Evolutionary conservation across 2,888 invertebrate genomes (phyloP).

Genomic region (Tenthredo scrophulariae): DNA sequence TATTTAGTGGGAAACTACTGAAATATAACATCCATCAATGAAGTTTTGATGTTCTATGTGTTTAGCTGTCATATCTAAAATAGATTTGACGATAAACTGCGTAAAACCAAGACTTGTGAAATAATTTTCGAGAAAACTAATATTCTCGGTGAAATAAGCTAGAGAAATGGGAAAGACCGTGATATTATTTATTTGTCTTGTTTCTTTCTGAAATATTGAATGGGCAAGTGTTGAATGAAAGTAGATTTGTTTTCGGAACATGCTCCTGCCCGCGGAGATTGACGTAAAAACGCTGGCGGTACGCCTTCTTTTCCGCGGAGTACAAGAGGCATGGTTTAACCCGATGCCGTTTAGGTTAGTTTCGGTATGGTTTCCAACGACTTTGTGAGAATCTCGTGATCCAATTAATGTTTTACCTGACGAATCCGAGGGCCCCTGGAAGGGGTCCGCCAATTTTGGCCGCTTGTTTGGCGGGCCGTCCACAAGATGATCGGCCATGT

Average conservation of each 20-base stretch:
- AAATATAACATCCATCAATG: not conserved
- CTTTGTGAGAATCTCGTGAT: not conserved
- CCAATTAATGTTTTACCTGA: constrained; percentile 83
- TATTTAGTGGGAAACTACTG: not conserved
- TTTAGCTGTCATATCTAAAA: constrained; percentile 24
- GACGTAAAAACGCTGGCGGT: constrained; percentile 61
- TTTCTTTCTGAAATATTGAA: not conserved
- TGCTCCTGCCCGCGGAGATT: constrained; percentile 22
- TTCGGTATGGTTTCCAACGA: constrained; percentile 21
- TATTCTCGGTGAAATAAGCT: no score
- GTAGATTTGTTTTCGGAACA: constrained; percentile 33
- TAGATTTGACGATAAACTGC: not conserved
- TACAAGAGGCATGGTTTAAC: constrained; percentile 36
- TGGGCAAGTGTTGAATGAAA: constrained; percentile 8
- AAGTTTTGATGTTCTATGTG: not conserved
- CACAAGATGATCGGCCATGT: constrained; percentile 96
- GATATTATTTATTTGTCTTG: not conserved
- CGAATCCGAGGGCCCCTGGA: constrained; percentile 89
- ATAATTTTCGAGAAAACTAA: not conserved
- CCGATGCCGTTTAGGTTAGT: constrained; percentile 42
- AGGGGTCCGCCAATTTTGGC: constrained; percentile 92
- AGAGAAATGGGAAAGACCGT: not conserved
- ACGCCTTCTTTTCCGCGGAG: constrained; percentile 56
- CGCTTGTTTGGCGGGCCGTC: constrained; percentile 98
- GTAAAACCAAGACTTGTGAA: not conserved